These are phyloP conservation scores for Notechis scutatus DNA, from an alignment of 2,113 vertebrate genomes.

Conservation along the genomic window DNA sequence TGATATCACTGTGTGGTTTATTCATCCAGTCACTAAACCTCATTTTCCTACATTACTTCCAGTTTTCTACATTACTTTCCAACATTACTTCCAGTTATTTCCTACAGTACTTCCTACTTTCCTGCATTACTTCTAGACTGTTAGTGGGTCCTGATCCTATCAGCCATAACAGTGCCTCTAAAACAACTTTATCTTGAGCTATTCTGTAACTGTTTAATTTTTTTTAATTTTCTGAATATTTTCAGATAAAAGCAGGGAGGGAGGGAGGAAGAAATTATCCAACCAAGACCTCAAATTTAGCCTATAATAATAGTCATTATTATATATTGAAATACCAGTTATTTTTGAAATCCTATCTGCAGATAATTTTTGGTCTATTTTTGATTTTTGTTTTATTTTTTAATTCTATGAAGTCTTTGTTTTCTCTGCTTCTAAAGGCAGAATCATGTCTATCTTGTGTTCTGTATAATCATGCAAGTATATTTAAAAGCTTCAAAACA, in stretches of 20 bases:
- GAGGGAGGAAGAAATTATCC: background rate
- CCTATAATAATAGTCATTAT: background rate
- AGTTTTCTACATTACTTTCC: background rate
- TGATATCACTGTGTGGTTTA: background rate
- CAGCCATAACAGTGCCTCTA: background rate
- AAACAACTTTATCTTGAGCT: background rate
- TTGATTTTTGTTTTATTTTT: background rate
- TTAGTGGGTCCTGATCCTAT: background rate
- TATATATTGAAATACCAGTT: background rate
- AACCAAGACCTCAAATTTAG: background rate
- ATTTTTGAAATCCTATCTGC: background rate
- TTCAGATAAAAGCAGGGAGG: background rate
- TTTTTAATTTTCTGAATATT: background rate
- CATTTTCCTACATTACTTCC: conserved; percentile 35
- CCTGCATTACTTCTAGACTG: conserved; percentile 22
- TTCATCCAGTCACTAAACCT: background rate
- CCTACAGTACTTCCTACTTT: background rate
- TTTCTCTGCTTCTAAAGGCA: background rate
- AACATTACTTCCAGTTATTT: conserved; percentile 27
- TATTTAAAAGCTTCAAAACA: background rate
- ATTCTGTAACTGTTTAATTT: background rate
- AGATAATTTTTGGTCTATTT: background rate
- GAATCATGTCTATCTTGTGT: background rate
- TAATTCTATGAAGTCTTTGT: background rate
- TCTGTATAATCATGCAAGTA: background rate